phyloP scores from a whole-genome alignment of 2,888 invertebrate genomes.

The Reticulitermes lucifugus region DNA sequence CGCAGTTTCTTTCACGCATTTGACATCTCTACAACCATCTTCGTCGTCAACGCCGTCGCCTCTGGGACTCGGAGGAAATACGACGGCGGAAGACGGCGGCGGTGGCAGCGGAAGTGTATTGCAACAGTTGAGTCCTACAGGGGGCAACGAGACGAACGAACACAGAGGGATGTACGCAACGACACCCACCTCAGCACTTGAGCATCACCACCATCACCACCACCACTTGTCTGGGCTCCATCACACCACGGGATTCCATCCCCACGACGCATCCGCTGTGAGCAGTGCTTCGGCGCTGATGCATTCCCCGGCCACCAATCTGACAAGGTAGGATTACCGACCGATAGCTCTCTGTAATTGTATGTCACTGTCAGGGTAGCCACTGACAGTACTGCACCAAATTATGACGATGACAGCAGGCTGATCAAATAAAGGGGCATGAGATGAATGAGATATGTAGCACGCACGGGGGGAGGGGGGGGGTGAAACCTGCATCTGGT shows the following conservation, averaged over 20 bases:
- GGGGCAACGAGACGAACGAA: background rate
- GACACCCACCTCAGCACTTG: background rate
- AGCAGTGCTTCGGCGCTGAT: slow-evolving; percentile 30
- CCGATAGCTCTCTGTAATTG: too few relatives aligned
- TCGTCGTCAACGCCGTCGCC: slow-evolving; percentile 55
- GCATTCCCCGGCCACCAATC: slow-evolving; percentile 14
- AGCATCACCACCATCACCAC: background rate
- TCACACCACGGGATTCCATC: slow-evolving; percentile 36
- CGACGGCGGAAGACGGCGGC: slow-evolving; percentile 32
- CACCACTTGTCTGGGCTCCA: slow-evolving; percentile 14
- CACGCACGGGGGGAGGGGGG: too few relatives aligned
- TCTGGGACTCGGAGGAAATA: slow-evolving; percentile 25
- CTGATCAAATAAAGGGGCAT: too few relatives aligned
- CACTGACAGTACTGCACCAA: too few relatives aligned
- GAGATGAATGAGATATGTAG: too few relatives aligned
- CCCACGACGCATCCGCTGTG: slow-evolving; percentile 13
- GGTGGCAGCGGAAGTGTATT: slow-evolving; percentile 19
- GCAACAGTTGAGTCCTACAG: slow-evolving; percentile 22
- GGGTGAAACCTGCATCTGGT: too few relatives aligned
- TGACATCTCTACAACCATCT: slow-evolving; percentile 60
- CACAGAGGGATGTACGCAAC: slow-evolving; percentile 28
- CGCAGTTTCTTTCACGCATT: slow-evolving; percentile 58
- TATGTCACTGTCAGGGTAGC: too few relatives aligned
- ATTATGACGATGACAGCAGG: too few relatives aligned
- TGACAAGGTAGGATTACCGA: background rate